A percentile compares a stretch with the other conserved stretches of the same genome.
These are phyloP conservation scores for Eupsilia transversa DNA, from an alignment of 2,888 invertebrate genomes.

Conservation along the genomic window DNA sequence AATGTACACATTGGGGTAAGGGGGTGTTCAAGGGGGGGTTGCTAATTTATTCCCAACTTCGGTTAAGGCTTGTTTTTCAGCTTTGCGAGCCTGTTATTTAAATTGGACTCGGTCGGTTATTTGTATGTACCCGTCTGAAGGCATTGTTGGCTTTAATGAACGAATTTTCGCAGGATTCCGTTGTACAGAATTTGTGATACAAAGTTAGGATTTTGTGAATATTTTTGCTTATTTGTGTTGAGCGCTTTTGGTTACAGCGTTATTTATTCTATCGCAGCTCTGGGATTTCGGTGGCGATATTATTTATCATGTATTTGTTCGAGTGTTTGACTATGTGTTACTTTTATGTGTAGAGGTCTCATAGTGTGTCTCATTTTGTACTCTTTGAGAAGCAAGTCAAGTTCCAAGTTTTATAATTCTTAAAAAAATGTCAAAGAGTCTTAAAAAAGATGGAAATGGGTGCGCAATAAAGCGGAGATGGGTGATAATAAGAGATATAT, in stretches of 20 bases:
- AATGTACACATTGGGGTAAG: constrained; percentile 92
- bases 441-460: no score
- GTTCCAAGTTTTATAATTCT: neutral
- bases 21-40: constrained; percentile 81
- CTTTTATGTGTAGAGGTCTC: neutral
- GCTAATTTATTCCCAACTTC: constrained; percentile 91
- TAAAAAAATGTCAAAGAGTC: no score
- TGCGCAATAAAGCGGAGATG: neutral
- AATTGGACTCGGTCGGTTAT: constrained; percentile 89
- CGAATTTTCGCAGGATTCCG: constrained; percentile 80
- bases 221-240: constrained; percentile 73
- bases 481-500: neutral
- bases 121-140: constrained; percentile 85
- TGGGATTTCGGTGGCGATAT: constrained; percentile 21
- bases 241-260: constrained; percentile 61
- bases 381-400: neutral
- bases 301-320: constrained; percentile 17
- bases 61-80: constrained; percentile 91
- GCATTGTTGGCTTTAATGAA: constrained; percentile 87
- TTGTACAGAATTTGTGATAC: constrained; percentile 67
- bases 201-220: constrained; percentile 68
- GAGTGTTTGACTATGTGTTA: neutral
- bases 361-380: neutral
- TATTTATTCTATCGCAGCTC: constrained; percentile 70
- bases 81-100: constrained; percentile 90